A percentile compares a stretch with the other conserved stretches of the same genome.
phyloP scores from a whole-genome alignment of 2,797 vertebrate genomes.

The Megalops cyprinoides region DNA sequence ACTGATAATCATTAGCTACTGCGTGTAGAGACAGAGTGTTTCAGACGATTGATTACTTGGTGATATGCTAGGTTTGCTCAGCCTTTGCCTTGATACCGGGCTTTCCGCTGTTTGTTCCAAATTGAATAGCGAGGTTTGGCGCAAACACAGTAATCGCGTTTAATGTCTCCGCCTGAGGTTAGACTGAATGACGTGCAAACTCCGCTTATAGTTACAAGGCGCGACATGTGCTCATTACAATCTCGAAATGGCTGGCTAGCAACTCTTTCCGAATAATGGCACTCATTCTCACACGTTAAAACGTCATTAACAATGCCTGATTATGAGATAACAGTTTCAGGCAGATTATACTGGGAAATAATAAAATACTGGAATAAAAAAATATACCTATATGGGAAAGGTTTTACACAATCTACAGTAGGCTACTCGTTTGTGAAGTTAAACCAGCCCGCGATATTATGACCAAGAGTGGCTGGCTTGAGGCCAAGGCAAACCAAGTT shows the following conservation, averaged over 20 bases:
- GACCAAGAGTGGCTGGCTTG: slow-evolving; percentile 6
- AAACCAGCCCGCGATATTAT: slow-evolving; percentile 5
- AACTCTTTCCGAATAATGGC: not conserved
- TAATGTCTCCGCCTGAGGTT: not conserved
- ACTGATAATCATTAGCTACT: too few species aligned
- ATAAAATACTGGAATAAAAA: too few species aligned
- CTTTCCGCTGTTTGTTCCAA: not conserved
- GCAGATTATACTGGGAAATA: too few species aligned
- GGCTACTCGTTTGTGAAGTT: slow-evolving; percentile 7
- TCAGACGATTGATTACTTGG: not conserved
- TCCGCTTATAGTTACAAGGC: not conserved
- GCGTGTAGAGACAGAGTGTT: not conserved
- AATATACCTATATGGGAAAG: too few species aligned
- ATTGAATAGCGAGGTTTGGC: not conserved
- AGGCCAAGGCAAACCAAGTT: slow-evolving; percentile 28
- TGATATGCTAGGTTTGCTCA: not conserved
- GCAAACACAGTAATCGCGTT: not conserved
- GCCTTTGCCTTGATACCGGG: not conserved
- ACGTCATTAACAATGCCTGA: too few species aligned
- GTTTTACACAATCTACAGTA: too few species aligned
- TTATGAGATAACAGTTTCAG: too few species aligned
- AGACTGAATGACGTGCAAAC: not conserved
- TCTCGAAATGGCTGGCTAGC: not conserved
- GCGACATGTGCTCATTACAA: not conserved
- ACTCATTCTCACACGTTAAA: too few species aligned